Evolutionary conservation across 2,888 invertebrate species (phyloP).

Genomic region (Artemia sp.): DNA sequence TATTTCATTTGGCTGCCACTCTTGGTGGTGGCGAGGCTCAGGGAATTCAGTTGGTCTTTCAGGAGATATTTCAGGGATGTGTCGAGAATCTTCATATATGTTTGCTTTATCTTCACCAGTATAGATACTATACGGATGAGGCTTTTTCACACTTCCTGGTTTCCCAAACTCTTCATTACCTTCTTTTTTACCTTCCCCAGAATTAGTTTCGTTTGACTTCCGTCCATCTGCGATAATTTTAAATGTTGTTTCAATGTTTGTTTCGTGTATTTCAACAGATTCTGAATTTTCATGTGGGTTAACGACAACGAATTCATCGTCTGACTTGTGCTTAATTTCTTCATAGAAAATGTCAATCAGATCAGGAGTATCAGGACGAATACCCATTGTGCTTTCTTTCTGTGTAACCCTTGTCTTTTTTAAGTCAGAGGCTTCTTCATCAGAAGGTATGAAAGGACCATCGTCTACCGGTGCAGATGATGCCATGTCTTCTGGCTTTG

Average conservation of each 20-base stretch:
- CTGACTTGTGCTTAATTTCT: not conserved
- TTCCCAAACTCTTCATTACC: not conserved
- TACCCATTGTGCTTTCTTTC: not conserved
- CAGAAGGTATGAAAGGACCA: no score
- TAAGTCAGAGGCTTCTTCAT: not conserved
- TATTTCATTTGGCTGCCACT: not conserved
- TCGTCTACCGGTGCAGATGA: not conserved
- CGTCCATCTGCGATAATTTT: not conserved
- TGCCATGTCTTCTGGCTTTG: constrained; percentile 15
- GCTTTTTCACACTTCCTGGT: not conserved
- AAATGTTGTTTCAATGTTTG: not conserved
- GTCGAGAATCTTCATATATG: not conserved
- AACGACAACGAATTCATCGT: not conserved
- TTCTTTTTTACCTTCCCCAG: not conserved
- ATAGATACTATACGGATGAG: not conserved
- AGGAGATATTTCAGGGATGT: not conserved
- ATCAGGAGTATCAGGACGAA: not conserved
- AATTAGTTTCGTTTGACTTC: not conserved
- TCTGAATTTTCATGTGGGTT: not conserved
- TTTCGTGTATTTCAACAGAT: not conserved
- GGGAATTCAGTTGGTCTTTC: not conserved
- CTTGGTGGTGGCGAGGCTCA: not conserved
- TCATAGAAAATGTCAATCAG: constrained; percentile 2
- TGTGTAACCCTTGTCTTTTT: not conserved
- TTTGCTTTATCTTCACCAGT: not conserved